Evolutionary conservation across 1,140 invertebrate genomes (phyloP), one percentile per base, ranked within the genome.

Genomic region (Gryon sp.): DNA sequence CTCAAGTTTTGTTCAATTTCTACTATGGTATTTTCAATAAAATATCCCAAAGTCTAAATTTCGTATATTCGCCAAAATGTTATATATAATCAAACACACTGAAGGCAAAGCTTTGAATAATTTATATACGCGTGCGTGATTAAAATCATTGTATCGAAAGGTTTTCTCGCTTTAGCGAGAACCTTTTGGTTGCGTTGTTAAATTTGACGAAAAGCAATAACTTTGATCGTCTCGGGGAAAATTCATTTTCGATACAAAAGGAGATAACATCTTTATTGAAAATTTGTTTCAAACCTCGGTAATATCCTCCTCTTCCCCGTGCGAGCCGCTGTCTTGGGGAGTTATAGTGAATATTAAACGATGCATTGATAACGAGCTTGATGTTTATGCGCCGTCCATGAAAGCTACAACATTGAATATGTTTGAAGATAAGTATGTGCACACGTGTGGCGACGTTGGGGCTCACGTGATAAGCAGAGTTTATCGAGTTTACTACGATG

Each of bases 391-490:
- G 12, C 8, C 28, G 26, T 74, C 36, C 43, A 20, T 34, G 46
- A 66, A 72, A 72, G 68, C 62, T 55, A 30, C 53, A 68, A 48
- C 55, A 50, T 62, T 45, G 66, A 77, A 68, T 50, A 66, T 59
- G 43, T 50, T 57, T 40, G 22, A 32, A 69, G 62, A 65, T 69
- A 77, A 74, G 48, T 60, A 53, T 52, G n/a, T n/a, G n/a, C n/a
- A 63, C 65, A 53, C 30, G 36, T 74, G 38, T 50, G 57, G 26
- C n/a, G n/a, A n/a, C n/a, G n/a, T n/a, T 41, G 40, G 53, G 53
- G 65, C 60, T 65, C 68, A 69, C 48, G 72, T 57, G 69, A 78
- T 80, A 76, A 75, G 60, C 74, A 45, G 57, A 69, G 69, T 77
- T 77, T 72, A 77, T 77, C 55, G 75, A 77, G 75, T 77, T n/a